Evolutionary conservation across 92 coral and sea anemone species (phyloP), one percentile per base, ranked within the genome.

Genomic region (Siderastrea radians): DNA sequence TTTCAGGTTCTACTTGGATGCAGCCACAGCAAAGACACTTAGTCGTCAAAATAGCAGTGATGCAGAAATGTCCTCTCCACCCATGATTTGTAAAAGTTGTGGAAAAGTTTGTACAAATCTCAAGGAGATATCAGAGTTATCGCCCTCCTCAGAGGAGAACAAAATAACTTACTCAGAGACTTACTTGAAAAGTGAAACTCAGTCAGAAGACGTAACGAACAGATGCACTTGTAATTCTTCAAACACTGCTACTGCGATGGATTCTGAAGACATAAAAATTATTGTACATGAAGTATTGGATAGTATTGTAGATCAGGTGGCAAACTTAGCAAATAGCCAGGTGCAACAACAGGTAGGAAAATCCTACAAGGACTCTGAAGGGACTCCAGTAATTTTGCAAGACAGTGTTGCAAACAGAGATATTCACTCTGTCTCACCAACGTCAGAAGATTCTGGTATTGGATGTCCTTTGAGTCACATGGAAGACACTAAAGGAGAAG

Each of bases 371-470:
- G 61, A 73, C 8, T 49, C 84, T 15, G 58, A n/a, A 46, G 79
- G 69, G 26, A 60, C 68, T 45, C 9, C 79, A 19, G 16, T 72
- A 52, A 47, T 71, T 48, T 26, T 59, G 49, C 68, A 57, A 58
- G 79, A 60, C n/a, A 70, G 47, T 48, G 26, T 45, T 59, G 48
- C 13, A 14, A 17, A 8, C 8, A 72, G 87, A 55, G 70, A 83
- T 60, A 11, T 59, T n/a, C 87, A 72, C 50, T 83, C 87, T 2
- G 70, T 83, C 8, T 83, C 87, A 4, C 98, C 98, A 0, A 75
- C 63, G 16, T 95, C 98, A 1, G 98, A 93, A 49, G 98, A 95
- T 73, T 95, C 98, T 44, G 98, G 98, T 45, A 95, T 95, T 12
- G 87, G 90, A 5, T 88, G 91, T 11, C 86, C 95, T 4, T 15